Percentiles rank a stretch among this genome's conserved stretches.
phyloP scores from a whole-genome alignment of 1,140 invertebrate species.

The Megalopta genalis region DNA sequence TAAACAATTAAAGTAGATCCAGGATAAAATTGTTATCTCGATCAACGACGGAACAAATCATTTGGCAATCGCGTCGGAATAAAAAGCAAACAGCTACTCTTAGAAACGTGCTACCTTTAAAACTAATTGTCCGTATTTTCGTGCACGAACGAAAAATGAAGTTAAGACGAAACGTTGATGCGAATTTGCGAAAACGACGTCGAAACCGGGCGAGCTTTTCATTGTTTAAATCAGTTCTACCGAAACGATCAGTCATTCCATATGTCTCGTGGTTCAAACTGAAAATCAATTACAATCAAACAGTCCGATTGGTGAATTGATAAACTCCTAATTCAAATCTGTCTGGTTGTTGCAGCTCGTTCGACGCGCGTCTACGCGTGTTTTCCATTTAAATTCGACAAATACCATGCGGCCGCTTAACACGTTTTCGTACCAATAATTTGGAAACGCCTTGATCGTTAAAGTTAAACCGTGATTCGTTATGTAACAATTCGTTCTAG shows the following conservation, averaged over 20 bases:
- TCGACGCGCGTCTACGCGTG: background rate
- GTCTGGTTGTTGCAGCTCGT: background rate
- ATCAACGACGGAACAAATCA: no score
- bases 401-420: background rate
- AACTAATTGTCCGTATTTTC: no score
- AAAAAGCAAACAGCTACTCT: no score
- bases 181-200: background rate
- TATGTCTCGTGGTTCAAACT: background rate
- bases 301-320: constrained; percentile 3
- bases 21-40: no score
- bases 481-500: background rate
- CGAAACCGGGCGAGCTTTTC: background rate
- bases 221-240: background rate
- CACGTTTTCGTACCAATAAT: background rate
- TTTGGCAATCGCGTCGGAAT: no score
- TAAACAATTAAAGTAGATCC: no score
- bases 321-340: constrained; percentile 13
- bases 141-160: no score
- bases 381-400: background rate
- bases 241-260: background rate
- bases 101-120: no score
- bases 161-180: no score
- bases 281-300: constrained; percentile 7
- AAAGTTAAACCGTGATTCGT: background rate
- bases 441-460: no score